A percentile compares a stretch with the other conserved stretches of the same genome.
These are phyloP conservation scores for Embiotoca jacksoni DNA, from an alignment of 2,113 vertebrate species.

Conservation along the genomic window DNA sequence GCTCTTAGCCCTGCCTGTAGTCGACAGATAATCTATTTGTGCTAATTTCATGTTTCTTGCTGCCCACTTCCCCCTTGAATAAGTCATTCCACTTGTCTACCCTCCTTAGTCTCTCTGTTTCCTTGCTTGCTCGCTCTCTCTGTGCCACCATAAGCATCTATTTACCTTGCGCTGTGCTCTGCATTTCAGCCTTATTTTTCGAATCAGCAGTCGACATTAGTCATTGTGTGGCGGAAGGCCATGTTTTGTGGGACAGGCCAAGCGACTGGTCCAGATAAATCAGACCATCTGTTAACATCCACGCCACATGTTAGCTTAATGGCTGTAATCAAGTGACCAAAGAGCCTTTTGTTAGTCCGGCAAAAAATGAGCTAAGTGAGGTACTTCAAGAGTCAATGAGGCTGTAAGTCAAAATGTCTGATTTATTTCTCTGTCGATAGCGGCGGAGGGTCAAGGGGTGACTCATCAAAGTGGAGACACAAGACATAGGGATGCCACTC, in stretches of 20 bases:
- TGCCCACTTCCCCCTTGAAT: slow-evolving; percentile 77
- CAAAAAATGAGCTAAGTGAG: slow-evolving; percentile 17
- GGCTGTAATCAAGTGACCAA: slow-evolving; percentile 35
- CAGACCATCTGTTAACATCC: slow-evolving; percentile 58
- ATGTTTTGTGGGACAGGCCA: slow-evolving; percentile 34
- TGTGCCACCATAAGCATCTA: slow-evolving; percentile 59
- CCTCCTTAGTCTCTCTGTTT: slow-evolving; percentile 65
- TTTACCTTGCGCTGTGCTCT: slow-evolving; percentile 64
- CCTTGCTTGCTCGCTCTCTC: slow-evolving; percentile 16
- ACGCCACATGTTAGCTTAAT: slow-evolving; percentile 49
- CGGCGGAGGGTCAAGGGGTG: background rate
- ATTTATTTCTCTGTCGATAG: slow-evolving; percentile 2
- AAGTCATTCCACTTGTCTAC: slow-evolving; percentile 81
- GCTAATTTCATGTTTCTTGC: slow-evolving; percentile 85
- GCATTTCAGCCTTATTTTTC: slow-evolving; percentile 54
- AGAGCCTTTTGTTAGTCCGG: slow-evolving; percentile 29
- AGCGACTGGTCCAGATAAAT: slow-evolving; percentile 33
- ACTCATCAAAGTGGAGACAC: slow-evolving; percentile 18
- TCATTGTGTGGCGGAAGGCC: slow-evolving; percentile 52
- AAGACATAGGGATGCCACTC: slow-evolving; percentile 2
- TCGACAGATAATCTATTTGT: slow-evolving; percentile 87
- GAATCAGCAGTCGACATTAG: slow-evolving; percentile 67
- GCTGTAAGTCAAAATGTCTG: slow-evolving; percentile 22
- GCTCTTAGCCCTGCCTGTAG: slow-evolving; percentile 70
- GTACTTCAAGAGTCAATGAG: slow-evolving; percentile 29